Conservation (phyloP, 1,140 invertebrate genomes). For the Aphis craccivora region DNA sequence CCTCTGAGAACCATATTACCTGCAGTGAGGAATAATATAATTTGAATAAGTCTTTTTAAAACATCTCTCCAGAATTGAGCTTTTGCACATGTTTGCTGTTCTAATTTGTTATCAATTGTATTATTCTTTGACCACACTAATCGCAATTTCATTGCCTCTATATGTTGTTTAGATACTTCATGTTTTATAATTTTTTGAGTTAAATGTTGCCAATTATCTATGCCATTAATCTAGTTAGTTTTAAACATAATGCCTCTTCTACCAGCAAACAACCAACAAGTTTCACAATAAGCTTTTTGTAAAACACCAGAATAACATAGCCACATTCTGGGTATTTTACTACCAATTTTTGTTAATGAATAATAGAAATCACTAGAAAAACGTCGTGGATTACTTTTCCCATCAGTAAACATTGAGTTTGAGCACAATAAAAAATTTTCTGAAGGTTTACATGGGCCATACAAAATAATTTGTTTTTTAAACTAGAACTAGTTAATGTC, state of each 20-base stretch:
- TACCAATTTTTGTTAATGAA: background rate
- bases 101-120: conserved; percentile 10
- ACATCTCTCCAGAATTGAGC: conserved; percentile 36
- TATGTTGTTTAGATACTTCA: conserved; percentile 14
- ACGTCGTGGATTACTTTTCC: background rate
- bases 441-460: conserved; percentile 29
- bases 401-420: background rate
- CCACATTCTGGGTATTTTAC: conserved; percentile 4
- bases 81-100: background rate
- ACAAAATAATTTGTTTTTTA: conserved; percentile 29
- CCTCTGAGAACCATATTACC: conserved; percentile 14
- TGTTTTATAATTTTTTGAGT: conserved; percentile 29
- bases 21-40: conserved; percentile 2
- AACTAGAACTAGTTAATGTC: background rate
- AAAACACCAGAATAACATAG: conserved; percentile 35
- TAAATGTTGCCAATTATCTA: conserved; percentile 40
- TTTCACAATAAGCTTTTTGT: conserved; percentile 25
- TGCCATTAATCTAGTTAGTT: background rate
- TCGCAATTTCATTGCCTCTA: conserved; percentile 2
- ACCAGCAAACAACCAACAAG: conserved; percentile 37
- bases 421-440: background rate
- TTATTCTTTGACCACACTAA: background rate
- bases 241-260: conserved; percentile 21
- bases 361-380: conserved; percentile 22
- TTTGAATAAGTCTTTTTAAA: conserved; percentile 10